Evolutionary conservation across 2,113 vertebrate species (phyloP), one percentile per base, ranked within the genome.

Genomic region (Chionomys nivalis): DNA sequence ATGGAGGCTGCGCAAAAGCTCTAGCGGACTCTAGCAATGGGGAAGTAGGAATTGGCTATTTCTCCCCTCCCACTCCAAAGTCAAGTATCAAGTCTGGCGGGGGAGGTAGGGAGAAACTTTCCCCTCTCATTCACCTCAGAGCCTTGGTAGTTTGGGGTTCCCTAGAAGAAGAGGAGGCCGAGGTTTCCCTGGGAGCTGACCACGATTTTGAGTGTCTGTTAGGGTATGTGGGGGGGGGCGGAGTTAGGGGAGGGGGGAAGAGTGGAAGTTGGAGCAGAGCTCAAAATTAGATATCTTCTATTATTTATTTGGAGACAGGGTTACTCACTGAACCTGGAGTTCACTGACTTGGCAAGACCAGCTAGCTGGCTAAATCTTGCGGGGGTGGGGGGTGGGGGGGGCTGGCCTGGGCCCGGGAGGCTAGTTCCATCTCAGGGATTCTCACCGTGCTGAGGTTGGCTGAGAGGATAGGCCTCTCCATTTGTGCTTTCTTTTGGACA

Each of bases 381-480:
- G 55, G 23, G 21, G 72, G 19, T 5, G 78, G 49, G 2, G 26
- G 7, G 1, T n/a, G 11, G 19, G 10, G 78, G 49, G 2, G 26
- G 7, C 3, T n/a, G 11, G 19, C 3, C 14, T 7, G 65, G 65
- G 65, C 1, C 0, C 28, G 65, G 12, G 65, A 28, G 28, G 28
- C 28, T 16, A 1, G 7, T 65, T 42, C 75, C 6, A 8, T 68
- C 6, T 7, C 4, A 3, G 33, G 58, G 24, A 3, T 19, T 82
- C 21, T 21, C 16, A 19, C 2, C 44, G 4, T 36, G 8, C 0
- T 36, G 36, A 92, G 6, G 28, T 23, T n/a, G 17, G 31, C 36
- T 26, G 33, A 14, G 4, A 39, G 9, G 21, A 6, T 1, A 3
- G 14, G 33, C 52, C 49, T 0, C 4, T 0, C 42, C 8, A 5